A percentile compares a stretch with the other conserved stretches of the same genome.
These are phyloP conservation scores for Montipora sp. DNA, from an alignment of 64 coral and sea anemone genomes.

Conservation along the genomic window DNA sequence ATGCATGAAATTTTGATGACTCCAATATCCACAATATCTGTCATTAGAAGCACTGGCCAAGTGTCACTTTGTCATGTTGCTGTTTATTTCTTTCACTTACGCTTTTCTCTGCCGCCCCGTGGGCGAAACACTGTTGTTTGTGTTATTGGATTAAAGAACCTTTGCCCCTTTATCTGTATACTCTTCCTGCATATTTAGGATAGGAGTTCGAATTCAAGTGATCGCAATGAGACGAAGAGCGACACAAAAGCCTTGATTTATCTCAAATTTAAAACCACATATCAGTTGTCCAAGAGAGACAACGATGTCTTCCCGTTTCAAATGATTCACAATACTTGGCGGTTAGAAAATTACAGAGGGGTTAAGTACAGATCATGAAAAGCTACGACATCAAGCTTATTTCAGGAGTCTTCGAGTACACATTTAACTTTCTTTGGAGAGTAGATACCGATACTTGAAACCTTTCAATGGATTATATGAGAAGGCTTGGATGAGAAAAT, in stretches of 20 bases:
- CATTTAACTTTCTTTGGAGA: background rate
- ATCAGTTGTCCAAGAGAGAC: slow-evolving; percentile 37
- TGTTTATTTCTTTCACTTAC: slow-evolving; percentile 60
- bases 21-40: slow-evolving; percentile 73
- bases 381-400: background rate
- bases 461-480: background rate
- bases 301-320: slow-evolving; percentile 36
- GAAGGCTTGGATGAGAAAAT: background rate
- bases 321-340: slow-evolving; percentile 14
- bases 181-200: slow-evolving; percentile 2
- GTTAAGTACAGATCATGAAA: background rate
- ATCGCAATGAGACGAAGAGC: background rate
- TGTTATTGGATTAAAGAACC: slow-evolving; percentile 71
- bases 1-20: slow-evolving; percentile 63
- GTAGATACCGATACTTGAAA: background rate
- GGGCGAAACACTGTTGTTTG: slow-evolving; percentile 51
- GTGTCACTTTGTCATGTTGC: slow-evolving; percentile 62
- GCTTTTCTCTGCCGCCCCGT: slow-evolving; percentile 48
- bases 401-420: background rate
- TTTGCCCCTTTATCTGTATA: slow-evolving; percentile 42
- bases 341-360: slow-evolving; percentile 7
- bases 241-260: slow-evolving; percentile 36
- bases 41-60: slow-evolving; percentile 65
- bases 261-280: slow-evolving; percentile 38
- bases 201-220: background rate